Percentiles rank a stretch among this genome's conserved stretches.
phyloP scores from a whole-genome alignment of 2,888 invertebrate genomes.

The Rotaria socialis region DNA sequence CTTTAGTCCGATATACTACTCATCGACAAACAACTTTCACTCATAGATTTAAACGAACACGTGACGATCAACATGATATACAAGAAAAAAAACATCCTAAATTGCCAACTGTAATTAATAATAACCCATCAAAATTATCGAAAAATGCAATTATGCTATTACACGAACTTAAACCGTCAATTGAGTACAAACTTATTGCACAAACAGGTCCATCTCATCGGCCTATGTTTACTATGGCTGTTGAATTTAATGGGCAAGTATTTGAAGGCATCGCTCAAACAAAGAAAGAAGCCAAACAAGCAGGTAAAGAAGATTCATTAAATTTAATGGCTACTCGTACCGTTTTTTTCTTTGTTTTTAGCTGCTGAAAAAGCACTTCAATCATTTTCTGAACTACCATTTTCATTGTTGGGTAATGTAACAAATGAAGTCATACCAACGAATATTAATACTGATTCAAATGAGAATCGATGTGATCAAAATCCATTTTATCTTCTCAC shows the following conservation, averaged over 20 bases:
- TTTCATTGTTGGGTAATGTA: not conserved
- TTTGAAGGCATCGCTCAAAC: conserved; percentile 20
- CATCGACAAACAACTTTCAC: not conserved
- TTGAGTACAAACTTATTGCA: conserved; percentile 38
- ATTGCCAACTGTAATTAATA: not conserved
- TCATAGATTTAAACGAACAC: not conserved
- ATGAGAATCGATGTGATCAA: not conserved
- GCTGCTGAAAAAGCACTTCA: conserved; percentile 34
- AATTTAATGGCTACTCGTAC: not conserved
- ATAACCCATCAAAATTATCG: conserved; percentile 46
- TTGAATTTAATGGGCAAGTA: conserved; percentile 4
- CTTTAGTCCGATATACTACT: not conserved
- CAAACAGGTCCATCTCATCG: conserved; percentile 45
- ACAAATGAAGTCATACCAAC: not conserved
- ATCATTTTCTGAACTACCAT: not conserved
- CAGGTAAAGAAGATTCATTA: not conserved
- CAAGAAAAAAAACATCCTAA: not conserved
- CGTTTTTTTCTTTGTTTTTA: not conserved
- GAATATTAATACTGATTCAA: not conserved
- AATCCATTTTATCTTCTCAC: not conserved
- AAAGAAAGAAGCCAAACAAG: conserved; percentile 34
- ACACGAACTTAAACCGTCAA: conserved; percentile 72
- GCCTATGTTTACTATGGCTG: conserved; percentile 38
- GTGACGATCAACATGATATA: not conserved
- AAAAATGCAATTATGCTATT: conserved; percentile 61